phyloP scores from a whole-genome alignment of 2,888 invertebrate species.

The Laspeyria flexula region DNA sequence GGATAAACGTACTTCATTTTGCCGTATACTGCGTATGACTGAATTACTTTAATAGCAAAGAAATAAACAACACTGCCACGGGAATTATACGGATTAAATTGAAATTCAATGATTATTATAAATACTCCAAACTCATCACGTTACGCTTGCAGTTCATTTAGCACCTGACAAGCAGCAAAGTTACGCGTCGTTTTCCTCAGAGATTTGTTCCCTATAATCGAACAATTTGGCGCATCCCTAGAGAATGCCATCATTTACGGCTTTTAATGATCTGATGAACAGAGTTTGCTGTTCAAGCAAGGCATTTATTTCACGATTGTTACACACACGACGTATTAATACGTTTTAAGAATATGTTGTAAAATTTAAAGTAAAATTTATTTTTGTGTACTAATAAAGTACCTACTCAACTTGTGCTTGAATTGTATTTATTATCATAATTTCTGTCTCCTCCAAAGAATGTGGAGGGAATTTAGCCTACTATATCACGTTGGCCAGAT shows the following conservation, averaged over 20 bases:
- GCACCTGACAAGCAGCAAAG: background rate
- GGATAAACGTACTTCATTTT: too few relatives aligned
- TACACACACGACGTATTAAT: background rate
- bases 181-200: background rate
- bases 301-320: background rate
- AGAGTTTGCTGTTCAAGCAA: background rate
- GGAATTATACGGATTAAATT: background rate
- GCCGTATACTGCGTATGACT: too few relatives aligned
- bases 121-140: background rate
- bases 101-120: background rate
- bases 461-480: too few relatives aligned
- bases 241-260: background rate
- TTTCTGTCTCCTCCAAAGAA: too few relatives aligned
- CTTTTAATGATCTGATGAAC: background rate
- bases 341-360: too few relatives aligned
- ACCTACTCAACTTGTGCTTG: too few relatives aligned
- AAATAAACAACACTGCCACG: background rate
- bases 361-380: too few relatives aligned
- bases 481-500: too few relatives aligned
- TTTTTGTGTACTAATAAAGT: too few relatives aligned
- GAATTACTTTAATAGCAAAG: too few relatives aligned
- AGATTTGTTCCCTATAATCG: background rate
- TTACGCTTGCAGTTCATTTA: background rate
- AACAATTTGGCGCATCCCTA: background rate
- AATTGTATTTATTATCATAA: too few relatives aligned